Evolutionary conservation across 2,888 invertebrate species (phyloP).

Genomic region (Spodoptera exigua): DNA sequence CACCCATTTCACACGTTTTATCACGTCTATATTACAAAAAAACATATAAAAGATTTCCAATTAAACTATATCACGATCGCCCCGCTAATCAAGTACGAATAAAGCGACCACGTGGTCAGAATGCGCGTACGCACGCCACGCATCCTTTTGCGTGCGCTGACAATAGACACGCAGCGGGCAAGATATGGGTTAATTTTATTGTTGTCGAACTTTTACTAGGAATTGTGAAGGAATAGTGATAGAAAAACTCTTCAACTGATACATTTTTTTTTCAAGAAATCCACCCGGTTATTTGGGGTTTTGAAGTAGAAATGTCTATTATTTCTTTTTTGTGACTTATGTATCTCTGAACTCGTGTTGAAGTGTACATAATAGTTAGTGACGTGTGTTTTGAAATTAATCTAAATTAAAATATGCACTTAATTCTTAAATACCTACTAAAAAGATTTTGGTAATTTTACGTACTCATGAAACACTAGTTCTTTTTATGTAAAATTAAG

Average conservation of each 20-base stretch:
- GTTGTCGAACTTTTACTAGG: slow-evolving; percentile 21
- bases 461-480: background rate
- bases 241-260: background rate
- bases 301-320: no score
- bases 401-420: no score
- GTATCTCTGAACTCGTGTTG: no score
- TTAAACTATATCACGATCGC: slow-evolving; percentile 15
- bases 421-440: no score
- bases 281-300: no score
- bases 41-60: background rate
- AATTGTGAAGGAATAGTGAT: slow-evolving; percentile 1
- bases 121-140: slow-evolving; percentile 56
- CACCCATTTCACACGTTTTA: background rate
- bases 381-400: no score
- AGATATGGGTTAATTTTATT: slow-evolving; percentile 50
- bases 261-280: no score
- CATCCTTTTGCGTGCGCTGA: slow-evolving; percentile 48
- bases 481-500: background rate
- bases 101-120: slow-evolving; percentile 42
- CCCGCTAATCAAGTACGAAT: slow-evolving; percentile 21
- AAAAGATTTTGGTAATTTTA: no score
- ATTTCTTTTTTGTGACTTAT: no score
- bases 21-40: background rate
- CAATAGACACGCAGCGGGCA: slow-evolving; percentile 36
- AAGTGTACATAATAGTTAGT: no score